phyloP scores from a whole-genome alignment of 2,797 vertebrate species.

The Echiichthys vipera region DNA sequence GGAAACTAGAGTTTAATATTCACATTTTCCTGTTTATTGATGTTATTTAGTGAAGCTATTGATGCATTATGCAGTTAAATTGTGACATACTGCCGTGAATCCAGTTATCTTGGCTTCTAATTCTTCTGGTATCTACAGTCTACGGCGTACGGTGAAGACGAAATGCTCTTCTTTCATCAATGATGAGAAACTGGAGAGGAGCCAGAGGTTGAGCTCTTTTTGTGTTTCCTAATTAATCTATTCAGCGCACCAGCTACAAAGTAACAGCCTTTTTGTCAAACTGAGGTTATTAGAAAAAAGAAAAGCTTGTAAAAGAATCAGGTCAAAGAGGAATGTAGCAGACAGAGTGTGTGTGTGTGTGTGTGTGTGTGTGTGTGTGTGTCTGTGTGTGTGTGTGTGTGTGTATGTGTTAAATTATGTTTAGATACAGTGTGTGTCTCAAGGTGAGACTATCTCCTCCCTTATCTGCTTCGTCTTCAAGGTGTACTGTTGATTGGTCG shows the following conservation, averaged over 20 bases:
- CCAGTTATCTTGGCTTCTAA: background rate
- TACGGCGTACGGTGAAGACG: slow-evolving; percentile 16
- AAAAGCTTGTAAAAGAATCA: slow-evolving; percentile 32
- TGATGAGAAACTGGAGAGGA: slow-evolving; percentile 45
- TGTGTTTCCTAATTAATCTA: slow-evolving; percentile 70
- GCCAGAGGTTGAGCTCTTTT: slow-evolving; percentile 64
- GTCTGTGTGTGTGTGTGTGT: slow-evolving; percentile 4
- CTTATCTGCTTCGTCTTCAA: slow-evolving; percentile 80
- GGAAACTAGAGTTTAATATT: background rate
- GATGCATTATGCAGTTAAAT: background rate
- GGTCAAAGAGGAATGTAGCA: slow-evolving; percentile 36
- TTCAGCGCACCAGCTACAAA: slow-evolving; percentile 46
- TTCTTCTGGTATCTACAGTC: slow-evolving; percentile 1
- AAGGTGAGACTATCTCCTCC: slow-evolving; percentile 76
- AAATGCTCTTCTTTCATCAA: slow-evolving; percentile 46
- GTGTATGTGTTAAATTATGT: slow-evolving; percentile 23
- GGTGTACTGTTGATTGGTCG: slow-evolving; percentile 70
- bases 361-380: slow-evolving; percentile 27
- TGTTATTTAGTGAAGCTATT: background rate
- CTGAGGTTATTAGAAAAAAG: slow-evolving; percentile 43
- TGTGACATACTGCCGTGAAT: background rate
- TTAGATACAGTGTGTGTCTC: slow-evolving; percentile 65
- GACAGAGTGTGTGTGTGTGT: slow-evolving; percentile 7
- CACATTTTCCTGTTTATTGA: background rate
- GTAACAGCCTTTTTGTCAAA: slow-evolving; percentile 56